Percentiles rank a stretch among this genome's conserved stretches.
These are phyloP conservation scores for Acipenser transmontanus DNA, from an alignment of 2,797 vertebrate genomes.

Conservation along the genomic window DNA sequence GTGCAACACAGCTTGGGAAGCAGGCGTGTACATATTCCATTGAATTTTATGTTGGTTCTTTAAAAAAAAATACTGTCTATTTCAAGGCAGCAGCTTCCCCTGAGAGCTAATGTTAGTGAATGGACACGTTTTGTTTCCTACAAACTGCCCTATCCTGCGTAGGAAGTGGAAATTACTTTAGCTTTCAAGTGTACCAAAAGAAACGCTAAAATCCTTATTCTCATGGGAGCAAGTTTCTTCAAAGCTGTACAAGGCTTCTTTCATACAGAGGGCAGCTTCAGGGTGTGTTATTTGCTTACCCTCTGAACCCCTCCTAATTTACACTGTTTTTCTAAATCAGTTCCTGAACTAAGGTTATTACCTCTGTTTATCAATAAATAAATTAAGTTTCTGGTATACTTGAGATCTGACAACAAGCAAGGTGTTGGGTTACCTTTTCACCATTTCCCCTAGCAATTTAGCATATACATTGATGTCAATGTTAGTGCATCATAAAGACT, in stretches of 20 bases:
- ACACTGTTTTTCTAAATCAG: slow-evolving; percentile 61
- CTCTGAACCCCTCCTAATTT: slow-evolving; percentile 71
- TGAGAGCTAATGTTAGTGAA: slow-evolving; percentile 54
- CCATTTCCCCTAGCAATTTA: background rate
- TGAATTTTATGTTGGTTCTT: too few species aligned
- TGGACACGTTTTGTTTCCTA: slow-evolving; percentile 63
- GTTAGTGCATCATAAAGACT: too few species aligned
- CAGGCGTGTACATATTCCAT: too few species aligned
- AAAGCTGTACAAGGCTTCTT: slow-evolving; percentile 80
- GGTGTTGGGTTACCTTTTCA: background rate
- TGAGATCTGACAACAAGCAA: background rate
- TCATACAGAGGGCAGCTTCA: slow-evolving; percentile 72
- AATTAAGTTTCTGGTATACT: slow-evolving; percentile 7
- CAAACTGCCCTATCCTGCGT: slow-evolving; percentile 69
- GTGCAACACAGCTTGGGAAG: too few species aligned
- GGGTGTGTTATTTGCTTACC: slow-evolving; percentile 79
- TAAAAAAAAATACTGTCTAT: slow-evolving; percentile 21
- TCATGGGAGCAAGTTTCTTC: slow-evolving; percentile 62
- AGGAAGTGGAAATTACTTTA: slow-evolving; percentile 84
- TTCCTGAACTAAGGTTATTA: slow-evolving; percentile 22
- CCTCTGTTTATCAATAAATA: background rate
- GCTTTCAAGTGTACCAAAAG: slow-evolving; percentile 78
- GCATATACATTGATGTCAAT: too few species aligned
- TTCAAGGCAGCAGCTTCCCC: slow-evolving; percentile 40
- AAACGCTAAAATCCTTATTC: slow-evolving; percentile 67